phyloP scores from a whole-genome alignment of 2,797 vertebrate species.

The Amphiprion clarkii region DNA sequence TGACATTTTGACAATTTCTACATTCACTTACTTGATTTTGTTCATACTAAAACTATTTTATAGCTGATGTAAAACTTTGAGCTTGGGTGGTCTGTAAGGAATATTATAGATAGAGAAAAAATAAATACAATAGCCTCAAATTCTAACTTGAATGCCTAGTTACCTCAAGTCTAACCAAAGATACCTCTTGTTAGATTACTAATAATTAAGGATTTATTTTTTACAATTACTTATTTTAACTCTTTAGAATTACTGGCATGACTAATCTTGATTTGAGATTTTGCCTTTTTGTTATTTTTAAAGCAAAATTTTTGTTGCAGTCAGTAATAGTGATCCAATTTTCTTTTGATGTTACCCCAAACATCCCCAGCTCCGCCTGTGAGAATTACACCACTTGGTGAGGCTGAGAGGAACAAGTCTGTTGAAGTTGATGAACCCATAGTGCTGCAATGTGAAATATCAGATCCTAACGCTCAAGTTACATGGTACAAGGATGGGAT shows the following conservation, averaged over 20 bases:
- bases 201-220: conserved; percentile 61
- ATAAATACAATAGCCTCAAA: conserved; percentile 48
- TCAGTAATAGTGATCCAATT: conserved; percentile 78
- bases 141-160: conserved; percentile 70
- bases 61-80: conserved; percentile 47
- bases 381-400: conserved; percentile 79
- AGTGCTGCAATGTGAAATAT: conserved; percentile 77
- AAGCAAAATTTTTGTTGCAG: conserved; percentile 50
- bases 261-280: conserved; percentile 73
- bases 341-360: conserved; percentile 84
- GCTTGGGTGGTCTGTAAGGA: conserved; percentile 62
- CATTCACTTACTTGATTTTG: conserved; percentile 57
- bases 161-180: conserved; percentile 71
- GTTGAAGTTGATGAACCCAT: conserved; percentile 78
- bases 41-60: conserved; percentile 60
- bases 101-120: conserved; percentile 36
- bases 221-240: conserved; percentile 57
- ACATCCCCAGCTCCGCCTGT: conserved; percentile 82
- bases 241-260: conserved; percentile 67
- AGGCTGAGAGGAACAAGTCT: conserved; percentile 78
- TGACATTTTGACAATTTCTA: conserved; percentile 65
- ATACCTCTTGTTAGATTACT: conserved; percentile 62
- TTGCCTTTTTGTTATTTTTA: conserved; percentile 59
- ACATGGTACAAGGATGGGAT: conserved; percentile 87
- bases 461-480: conserved; percentile 77